Percentiles rank a stretch among this genome's conserved stretches.
Conservation (phyloP, 2,797 vertebrate genomes). For the Pempheris klunzingeri region DNA sequence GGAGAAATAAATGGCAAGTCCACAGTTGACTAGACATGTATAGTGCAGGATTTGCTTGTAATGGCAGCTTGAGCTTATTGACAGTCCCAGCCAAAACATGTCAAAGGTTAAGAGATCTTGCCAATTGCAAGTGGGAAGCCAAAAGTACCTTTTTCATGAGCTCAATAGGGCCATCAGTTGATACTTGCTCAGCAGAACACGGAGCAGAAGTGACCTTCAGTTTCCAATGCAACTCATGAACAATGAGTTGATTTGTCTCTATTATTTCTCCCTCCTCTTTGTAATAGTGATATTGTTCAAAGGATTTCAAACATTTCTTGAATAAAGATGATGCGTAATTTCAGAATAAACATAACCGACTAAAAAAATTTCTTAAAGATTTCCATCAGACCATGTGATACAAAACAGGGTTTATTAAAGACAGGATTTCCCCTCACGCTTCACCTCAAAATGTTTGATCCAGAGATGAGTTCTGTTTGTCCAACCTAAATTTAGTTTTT, state of each 20-base stretch:
- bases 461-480: neutral
- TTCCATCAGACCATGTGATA: neutral
- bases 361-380: no score
- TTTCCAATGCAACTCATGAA: slow-evolving; percentile 58
- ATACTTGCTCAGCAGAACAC: slow-evolving; percentile 75
- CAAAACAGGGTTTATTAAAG: neutral
- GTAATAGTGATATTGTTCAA: slow-evolving; percentile 38
- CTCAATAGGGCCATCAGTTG: slow-evolving; percentile 77
- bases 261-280: slow-evolving; percentile 53
- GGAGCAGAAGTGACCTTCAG: slow-evolving; percentile 63
- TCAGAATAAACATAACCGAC: neutral
- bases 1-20: slow-evolving; percentile 85
- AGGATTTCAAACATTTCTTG: slow-evolving; percentile 34
- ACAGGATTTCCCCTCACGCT: neutral
- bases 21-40: slow-evolving; percentile 85
- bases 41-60: slow-evolving; percentile 83
- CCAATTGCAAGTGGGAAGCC: slow-evolving; percentile 78
- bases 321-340: neutral
- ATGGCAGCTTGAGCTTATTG: slow-evolving; percentile 82
- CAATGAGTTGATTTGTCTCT: slow-evolving; percentile 75
- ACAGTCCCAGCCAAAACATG: slow-evolving; percentile 84
- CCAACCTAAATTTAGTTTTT: neutral
- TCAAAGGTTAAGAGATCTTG: slow-evolving; percentile 86
- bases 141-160: slow-evolving; percentile 76
- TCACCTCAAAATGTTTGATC: neutral